Evolutionary conservation across 2,888 invertebrate species (phyloP), one percentile per base, ranked within the genome.

Genomic region (Aspidiotus destructor): DNA sequence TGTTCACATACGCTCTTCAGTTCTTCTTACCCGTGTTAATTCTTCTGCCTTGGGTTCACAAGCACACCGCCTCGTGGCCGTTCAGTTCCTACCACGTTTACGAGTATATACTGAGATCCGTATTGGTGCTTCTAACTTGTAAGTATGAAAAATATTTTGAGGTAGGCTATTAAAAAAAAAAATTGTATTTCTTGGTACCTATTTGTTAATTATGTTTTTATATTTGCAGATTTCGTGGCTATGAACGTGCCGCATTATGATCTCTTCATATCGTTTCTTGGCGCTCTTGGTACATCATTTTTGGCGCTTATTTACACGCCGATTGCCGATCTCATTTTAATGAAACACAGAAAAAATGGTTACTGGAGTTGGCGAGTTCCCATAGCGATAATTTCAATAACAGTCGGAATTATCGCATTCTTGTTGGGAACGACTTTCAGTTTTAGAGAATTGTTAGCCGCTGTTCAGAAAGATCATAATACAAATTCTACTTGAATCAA

Each of bases 1-100:
- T 95, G 72, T 83, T 96, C 72, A 88, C 93, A 0, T 98, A 95
- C 78, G 89, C 94, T 0, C 82, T 98, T 16, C 97, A 97, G 80
- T 89, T 98, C 74, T 74, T 74, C 78, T 95, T 98, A 54, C 93
- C 97, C 0, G 83, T 95, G 57, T 87, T 87, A 69, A 89, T 97
- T 70, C 86, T 93, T 74, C 92, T 91, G 89, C 92, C 95, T 0
- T 15, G 8, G 15, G 77, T 79, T 48, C 77, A 89, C 41, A 58
- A 58, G 15, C 52, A 41, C 13, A 10, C 57, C 6, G n/a, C 48
- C 9, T 28, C 40, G 2, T 48, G 53, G 57, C 44, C 57, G 16
- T 48, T 81, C 53, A 80, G 82, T 71, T 80, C 81, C 9, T 74
- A 80, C 73, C 78, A 85, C 0, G 73, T 81, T 42, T 81, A 83